These are phyloP conservation scores for Labeo catla DNA, from an alignment of 2,113 vertebrate genomes.

Conservation along the genomic window DNA sequence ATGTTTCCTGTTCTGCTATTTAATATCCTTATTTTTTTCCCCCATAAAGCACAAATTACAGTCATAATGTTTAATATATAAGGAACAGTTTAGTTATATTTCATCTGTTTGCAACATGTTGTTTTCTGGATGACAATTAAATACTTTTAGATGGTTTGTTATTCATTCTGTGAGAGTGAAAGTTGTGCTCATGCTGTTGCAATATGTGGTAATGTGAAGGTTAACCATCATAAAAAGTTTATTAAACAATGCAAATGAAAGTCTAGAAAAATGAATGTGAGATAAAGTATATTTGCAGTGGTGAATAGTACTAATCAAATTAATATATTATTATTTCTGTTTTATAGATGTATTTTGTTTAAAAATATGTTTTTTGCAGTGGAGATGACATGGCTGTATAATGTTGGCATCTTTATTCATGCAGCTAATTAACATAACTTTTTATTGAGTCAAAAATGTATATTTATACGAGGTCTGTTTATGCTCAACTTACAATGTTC, in stretches of 20 bases:
- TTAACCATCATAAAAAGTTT: background rate
- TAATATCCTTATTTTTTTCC: background rate
- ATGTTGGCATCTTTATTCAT: no score
- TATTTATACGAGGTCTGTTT: no score
- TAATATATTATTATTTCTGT: no score
- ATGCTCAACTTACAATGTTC: no score
- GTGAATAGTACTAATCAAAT: no score
- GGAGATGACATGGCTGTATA: no score
- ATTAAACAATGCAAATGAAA: background rate
- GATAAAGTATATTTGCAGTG: background rate
- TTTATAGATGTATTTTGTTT: no score
- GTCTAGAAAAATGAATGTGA: background rate
- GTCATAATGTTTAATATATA: background rate
- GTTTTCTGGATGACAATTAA: background rate
- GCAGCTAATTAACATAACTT: no score
- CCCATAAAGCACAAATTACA: background rate
- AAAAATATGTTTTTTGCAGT: no score
- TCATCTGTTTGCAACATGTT: background rate
- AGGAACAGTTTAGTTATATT: background rate
- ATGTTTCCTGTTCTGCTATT: background rate
- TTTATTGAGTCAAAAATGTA: no score
- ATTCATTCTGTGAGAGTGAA: background rate
- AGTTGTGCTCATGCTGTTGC: background rate
- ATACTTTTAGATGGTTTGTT: background rate
- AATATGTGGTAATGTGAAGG: background rate